phyloP scores from a whole-genome alignment of 2,797 vertebrate species.

The Corythornis leucogaster region DNA sequence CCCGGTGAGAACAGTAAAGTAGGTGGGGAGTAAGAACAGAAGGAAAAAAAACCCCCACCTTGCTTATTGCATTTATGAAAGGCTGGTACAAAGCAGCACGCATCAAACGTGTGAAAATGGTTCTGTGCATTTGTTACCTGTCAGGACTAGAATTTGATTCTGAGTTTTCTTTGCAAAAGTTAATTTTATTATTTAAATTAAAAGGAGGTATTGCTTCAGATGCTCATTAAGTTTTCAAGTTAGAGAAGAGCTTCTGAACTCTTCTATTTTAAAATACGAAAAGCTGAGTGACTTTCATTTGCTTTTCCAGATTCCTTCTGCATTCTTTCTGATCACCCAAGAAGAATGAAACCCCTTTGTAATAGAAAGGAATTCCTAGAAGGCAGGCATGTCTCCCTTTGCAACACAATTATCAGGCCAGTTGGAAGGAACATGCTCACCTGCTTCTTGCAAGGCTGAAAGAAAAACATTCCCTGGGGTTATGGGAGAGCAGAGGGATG shows the following conservation, averaged over 20 bases:
- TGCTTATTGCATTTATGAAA: background rate
- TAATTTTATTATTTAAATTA: conserved; percentile 34
- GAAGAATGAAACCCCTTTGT: conserved; percentile 44
- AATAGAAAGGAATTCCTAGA: conserved; percentile 45
- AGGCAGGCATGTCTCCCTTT: conserved; percentile 21
- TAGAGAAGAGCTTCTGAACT: conserved; percentile 17
- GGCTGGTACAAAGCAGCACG: background rate
- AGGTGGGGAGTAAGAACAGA: background rate
- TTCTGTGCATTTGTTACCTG: background rate
- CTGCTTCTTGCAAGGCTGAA: conserved; percentile 8
- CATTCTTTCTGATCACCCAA: conserved; percentile 57
- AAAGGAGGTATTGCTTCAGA: conserved; percentile 36
- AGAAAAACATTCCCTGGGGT: background rate
- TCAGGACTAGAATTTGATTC: conserved; percentile 27
- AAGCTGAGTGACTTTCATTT: background rate
- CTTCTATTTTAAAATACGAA: background rate
- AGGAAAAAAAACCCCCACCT: background rate
- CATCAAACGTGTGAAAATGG: background rate
- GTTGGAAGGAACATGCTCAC: background rate
- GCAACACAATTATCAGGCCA: conserved; percentile 9
- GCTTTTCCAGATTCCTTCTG: conserved; percentile 45
- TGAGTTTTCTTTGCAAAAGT: conserved; percentile 11
- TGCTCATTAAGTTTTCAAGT: conserved; percentile 12
- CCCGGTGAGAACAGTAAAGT: background rate
- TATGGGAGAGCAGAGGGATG: background rate